phyloP scores from a whole-genome alignment of 2,797 vertebrate species.

The Sandelia bainsii region DNA sequence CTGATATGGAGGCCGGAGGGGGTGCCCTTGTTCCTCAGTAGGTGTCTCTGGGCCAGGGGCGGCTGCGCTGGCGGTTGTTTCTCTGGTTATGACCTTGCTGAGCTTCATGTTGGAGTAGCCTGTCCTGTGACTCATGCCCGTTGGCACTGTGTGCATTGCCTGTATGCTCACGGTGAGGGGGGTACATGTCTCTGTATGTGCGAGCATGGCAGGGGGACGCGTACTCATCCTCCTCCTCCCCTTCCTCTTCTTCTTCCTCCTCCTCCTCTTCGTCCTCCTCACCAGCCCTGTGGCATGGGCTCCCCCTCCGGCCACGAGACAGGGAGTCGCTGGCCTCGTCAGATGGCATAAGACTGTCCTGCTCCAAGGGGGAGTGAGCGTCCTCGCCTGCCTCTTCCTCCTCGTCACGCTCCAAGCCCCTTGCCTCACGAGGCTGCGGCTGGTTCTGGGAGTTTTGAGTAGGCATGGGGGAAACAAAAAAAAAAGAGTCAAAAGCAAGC shows the following conservation, averaged over 20 bases:
- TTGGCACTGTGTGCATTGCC: conserved; percentile 89
- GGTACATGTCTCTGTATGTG: conserved; percentile 92
- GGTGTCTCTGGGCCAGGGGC: conserved; percentile 95
- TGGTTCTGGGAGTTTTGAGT: conserved; percentile 79
- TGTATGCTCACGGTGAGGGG: conserved; percentile 88
- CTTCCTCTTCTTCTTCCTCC: conserved; percentile 72
- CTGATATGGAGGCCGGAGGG: conserved; percentile 31
- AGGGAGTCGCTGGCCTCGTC: conserved; percentile 93
- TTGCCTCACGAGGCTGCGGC: conserved; percentile 76
- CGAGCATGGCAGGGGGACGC: conserved; percentile 81
- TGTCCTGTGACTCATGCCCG: conserved; percentile 90
- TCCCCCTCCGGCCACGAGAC: conserved; percentile 87
- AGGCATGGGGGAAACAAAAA: not conserved
- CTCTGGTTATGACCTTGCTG: conserved; percentile 92
- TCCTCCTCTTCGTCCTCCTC: conserved; percentile 86
- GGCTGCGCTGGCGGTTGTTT: conserved; percentile 93
- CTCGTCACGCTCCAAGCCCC: conserved; percentile 76
- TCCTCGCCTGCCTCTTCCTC: conserved; percentile 84
- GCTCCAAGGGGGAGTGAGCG: conserved; percentile 91
- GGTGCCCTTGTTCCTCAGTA: conserved; percentile 82
- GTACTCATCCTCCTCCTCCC: conserved; percentile 79
- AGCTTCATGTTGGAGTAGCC: conserved; percentile 88
- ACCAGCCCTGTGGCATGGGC: conserved; percentile 86
- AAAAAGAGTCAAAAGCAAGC: conserved; percentile 14
- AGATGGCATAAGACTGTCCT: conserved; percentile 95